Conservation (phyloP, 2,888 invertebrate genomes). For the Hydrotaea cyrtoneurina region DNA sequence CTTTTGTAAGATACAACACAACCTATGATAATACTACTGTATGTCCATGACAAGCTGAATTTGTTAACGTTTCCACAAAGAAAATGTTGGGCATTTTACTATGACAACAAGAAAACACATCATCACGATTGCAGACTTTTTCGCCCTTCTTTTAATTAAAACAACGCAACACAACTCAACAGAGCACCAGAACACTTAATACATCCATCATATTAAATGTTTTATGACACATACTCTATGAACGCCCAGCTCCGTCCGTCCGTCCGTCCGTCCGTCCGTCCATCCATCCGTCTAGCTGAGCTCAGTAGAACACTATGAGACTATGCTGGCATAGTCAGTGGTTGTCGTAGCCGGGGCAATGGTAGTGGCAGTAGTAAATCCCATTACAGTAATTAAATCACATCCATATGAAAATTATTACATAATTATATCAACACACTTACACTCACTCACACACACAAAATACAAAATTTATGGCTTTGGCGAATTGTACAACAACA, state of each 20-base stretch:
- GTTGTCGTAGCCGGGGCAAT: not conserved
- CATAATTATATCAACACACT: conserved; percentile 74
- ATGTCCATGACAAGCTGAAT: too few relatives aligned
- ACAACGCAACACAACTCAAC: not conserved
- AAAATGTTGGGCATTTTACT: not conserved
- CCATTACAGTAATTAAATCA: conserved; percentile 80
- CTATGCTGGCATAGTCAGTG: not conserved
- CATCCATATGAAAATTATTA: conserved; percentile 78
- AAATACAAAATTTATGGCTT: conserved; percentile 12
- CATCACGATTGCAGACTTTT: not conserved
- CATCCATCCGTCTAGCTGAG: not conserved
- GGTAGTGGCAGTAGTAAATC: conserved; percentile 73
- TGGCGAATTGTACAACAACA: conserved; percentile 5
- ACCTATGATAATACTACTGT: too few relatives aligned
- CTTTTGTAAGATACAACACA: too few relatives aligned
- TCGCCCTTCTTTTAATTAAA: conserved; percentile 12
- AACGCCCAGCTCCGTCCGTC: not conserved
- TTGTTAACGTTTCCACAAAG: too few relatives aligned
- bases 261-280: not conserved
- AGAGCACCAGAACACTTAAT: conserved; percentile 45
- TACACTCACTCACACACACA: conserved; percentile 24
- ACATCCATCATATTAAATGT: conserved; percentile 79
- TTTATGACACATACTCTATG: conserved; percentile 75
- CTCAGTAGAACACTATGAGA: not conserved
- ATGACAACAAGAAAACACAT: not conserved